Conservation (phyloP, 92 coral and sea anemone species). For the Porites lobata region DNA sequence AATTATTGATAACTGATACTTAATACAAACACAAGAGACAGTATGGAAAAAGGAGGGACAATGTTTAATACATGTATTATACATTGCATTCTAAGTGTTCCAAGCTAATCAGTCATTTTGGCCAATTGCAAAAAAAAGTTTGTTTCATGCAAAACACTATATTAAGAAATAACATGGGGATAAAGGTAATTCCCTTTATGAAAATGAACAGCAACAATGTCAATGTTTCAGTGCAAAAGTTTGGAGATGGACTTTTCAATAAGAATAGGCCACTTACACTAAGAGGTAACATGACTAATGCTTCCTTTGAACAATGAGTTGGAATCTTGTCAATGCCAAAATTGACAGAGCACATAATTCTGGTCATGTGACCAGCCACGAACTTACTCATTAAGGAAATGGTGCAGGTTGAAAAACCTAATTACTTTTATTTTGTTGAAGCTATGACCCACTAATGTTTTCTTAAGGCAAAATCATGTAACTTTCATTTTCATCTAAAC, state of each 20-base stretch:
- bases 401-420: too few species aligned
- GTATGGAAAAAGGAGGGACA: constrained; percentile 1
- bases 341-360: too few species aligned
- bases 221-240: neutral
- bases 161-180: constrained; percentile 11
- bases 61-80: constrained; percentile 8
- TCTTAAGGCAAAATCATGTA: too few species aligned
- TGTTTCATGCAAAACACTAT: constrained; percentile 28
- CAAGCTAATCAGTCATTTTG: constrained; percentile 23
- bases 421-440: too few species aligned
- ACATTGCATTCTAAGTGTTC: neutral
- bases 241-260: constrained; percentile 9
- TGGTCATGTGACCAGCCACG: too few species aligned
- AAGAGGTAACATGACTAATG: too few species aligned
- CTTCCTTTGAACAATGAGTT: too few species aligned
- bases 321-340: too few species aligned
- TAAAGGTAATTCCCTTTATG: constrained; percentile 21
- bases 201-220: constrained; percentile 20
- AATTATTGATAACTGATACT: neutral
- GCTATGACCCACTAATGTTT: too few species aligned
- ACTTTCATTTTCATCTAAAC: too few species aligned
- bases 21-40: neutral
- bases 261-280: neutral
- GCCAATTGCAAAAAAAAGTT: constrained; percentile 22
- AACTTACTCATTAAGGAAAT: too few species aligned